phyloP scores from a whole-genome alignment of 2,888 invertebrate genomes.

The Mythimna pallens region DNA sequence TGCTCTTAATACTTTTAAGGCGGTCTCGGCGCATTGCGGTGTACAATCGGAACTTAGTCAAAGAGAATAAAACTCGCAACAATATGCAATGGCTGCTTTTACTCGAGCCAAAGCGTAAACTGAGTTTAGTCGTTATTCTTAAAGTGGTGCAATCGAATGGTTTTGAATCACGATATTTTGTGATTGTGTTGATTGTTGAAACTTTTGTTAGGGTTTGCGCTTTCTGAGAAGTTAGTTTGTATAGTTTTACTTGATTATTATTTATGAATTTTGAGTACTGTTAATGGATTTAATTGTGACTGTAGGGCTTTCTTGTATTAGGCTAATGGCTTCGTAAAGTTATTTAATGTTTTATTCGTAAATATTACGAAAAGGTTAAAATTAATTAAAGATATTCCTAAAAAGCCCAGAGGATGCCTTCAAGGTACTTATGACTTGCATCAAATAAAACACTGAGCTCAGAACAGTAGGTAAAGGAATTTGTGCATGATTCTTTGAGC shows the following conservation, averaged over 20 bases:
- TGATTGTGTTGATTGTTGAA: constrained; percentile 40
- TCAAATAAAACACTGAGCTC: not conserved
- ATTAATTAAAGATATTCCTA: too few species aligned
- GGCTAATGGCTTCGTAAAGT: not conserved
- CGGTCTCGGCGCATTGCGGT: constrained; percentile 80
- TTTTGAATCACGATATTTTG: constrained; percentile 55
- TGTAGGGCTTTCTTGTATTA: not conserved
- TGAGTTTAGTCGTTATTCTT: constrained; percentile 53
- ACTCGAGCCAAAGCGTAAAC: constrained; percentile 57
- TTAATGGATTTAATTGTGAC: not conserved
- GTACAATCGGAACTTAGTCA: constrained; percentile 82
- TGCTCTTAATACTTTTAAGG: constrained; percentile 79
- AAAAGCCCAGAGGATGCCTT: too few species aligned
- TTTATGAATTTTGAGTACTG: not conserved
- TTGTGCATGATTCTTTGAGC: too few species aligned
- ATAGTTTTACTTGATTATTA: constrained; percentile 13
- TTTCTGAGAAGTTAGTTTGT: constrained; percentile 8
- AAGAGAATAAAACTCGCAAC: constrained; percentile 79
- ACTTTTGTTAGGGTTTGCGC: constrained; percentile 24
- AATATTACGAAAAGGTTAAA: too few species aligned
- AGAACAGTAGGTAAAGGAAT: too few species aligned
- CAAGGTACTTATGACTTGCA: too few species aligned
- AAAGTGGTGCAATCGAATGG: constrained; percentile 53
- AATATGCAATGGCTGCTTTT: constrained; percentile 76
- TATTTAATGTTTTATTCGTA: not conserved